Conservation (phyloP, 1,140 invertebrate species). For the Pollicipes pollicipes region DNA sequence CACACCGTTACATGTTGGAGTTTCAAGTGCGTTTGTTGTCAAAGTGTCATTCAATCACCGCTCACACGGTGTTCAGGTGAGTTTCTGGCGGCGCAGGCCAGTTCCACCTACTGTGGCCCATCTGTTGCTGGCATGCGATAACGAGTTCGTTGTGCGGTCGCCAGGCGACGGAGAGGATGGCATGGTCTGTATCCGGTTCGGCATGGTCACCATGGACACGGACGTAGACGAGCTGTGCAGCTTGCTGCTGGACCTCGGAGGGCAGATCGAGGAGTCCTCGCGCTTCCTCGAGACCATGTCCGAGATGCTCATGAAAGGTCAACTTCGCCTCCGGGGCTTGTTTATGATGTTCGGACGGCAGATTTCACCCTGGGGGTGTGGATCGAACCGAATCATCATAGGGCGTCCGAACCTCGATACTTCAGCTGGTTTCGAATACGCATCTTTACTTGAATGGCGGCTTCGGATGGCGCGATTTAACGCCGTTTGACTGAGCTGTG, state of each 20-base stretch:
- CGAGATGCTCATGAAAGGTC: slow-evolving; percentile 75
- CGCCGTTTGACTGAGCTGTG: too few relatives aligned
- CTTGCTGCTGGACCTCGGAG: slow-evolving; percentile 64
- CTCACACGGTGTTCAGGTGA: background rate
- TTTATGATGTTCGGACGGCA: too few relatives aligned
- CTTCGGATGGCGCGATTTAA: too few relatives aligned
- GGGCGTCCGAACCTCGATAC: too few relatives aligned
- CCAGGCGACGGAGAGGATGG: slow-evolving; percentile 58
- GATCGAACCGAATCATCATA: too few relatives aligned
- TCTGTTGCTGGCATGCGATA: background rate
- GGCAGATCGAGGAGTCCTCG: slow-evolving; percentile 82
- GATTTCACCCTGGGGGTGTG: too few relatives aligned
- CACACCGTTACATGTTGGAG: too few relatives aligned
- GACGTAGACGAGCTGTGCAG: slow-evolving; percentile 77
- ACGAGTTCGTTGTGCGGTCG: background rate
- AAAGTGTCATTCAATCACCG: background rate
- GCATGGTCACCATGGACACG: slow-evolving; percentile 89
- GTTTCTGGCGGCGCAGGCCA: background rate
- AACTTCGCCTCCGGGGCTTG: too few relatives aligned
- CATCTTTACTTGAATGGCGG: too few relatives aligned
- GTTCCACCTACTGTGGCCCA: background rate
- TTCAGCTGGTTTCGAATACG: too few relatives aligned
- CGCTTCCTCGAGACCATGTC: slow-evolving; percentile 83
- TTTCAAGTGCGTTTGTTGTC: too few relatives aligned
- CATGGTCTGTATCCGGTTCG: slow-evolving; percentile 77